A percentile compares a stretch with the other conserved stretches of the same genome.
Conservation (phyloP, 1,140 invertebrate genomes). For the Bombus waltoni region DNA sequence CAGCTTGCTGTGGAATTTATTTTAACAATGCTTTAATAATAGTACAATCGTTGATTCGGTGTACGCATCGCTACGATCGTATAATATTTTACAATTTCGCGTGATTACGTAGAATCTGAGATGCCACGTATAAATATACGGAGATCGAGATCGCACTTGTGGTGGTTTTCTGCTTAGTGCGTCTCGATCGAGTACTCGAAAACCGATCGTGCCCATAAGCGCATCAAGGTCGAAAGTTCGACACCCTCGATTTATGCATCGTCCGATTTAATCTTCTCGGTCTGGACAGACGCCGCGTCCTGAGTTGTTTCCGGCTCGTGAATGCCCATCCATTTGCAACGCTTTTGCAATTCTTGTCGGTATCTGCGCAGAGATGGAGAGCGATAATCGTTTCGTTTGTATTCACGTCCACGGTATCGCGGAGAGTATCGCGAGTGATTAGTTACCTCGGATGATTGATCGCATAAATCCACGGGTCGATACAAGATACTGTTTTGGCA, state of each 20-base stretch:
- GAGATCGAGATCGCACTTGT: constrained; percentile 55
- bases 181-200: constrained; percentile 10
- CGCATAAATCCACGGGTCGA: constrained; percentile 91
- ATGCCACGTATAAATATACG: not conserved
- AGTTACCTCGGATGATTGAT: constrained; percentile 90
- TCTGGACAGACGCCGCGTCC: constrained; percentile 73
- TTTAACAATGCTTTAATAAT: constrained; percentile 34
- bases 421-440: not conserved
- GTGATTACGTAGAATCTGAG: not conserved
- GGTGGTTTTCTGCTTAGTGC: constrained; percentile 56
- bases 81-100: not conserved
- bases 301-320: constrained; percentile 78
- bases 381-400: not conserved
- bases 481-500: constrained; percentile 88
- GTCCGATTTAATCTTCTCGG: constrained; percentile 77
- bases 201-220: not conserved
- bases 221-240: not conserved
- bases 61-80: not conserved
- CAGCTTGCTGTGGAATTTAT: not conserved
- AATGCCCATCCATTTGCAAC: constrained; percentile 88
- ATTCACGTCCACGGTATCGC: not conserved
- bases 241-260: constrained; percentile 70
- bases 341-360: constrained; percentile 86
- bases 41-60: constrained; percentile 14
- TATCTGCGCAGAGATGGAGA: constrained; percentile 63